phyloP scores from a whole-genome alignment of 2,797 vertebrate species.

The Gila robusta region DNA sequence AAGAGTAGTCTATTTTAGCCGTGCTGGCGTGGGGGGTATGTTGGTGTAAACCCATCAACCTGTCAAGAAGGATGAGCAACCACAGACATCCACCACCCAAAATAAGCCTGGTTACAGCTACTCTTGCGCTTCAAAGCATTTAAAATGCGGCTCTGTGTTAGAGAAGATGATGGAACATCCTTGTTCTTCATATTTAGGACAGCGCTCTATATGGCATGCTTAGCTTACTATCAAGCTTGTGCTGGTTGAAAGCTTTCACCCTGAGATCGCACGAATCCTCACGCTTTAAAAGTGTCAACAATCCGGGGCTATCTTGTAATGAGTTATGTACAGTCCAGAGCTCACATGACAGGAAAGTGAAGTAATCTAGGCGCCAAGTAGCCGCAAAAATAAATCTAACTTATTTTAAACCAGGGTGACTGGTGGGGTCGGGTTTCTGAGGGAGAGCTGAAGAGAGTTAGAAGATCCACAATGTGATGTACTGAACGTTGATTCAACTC shows the following conservation, averaged over 20 bases:
- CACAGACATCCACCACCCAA: slow-evolving; percentile 62
- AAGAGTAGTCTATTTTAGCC: slow-evolving; percentile 70
- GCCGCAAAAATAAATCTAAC: slow-evolving; percentile 79
- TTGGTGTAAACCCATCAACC: slow-evolving; percentile 68
- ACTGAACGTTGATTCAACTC: not conserved
- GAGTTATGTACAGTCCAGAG: slow-evolving; percentile 58
- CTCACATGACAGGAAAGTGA: slow-evolving; percentile 81
- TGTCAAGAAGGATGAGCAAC: slow-evolving; percentile 64
- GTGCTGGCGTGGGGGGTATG: slow-evolving; percentile 63
- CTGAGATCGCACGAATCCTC: slow-evolving; percentile 56
- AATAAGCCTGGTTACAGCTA: slow-evolving; percentile 65
- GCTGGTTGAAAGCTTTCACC: slow-evolving; percentile 9
- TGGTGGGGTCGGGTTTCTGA: slow-evolving; percentile 73
- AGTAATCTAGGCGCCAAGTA: slow-evolving; percentile 78
- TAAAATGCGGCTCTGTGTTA: slow-evolving; percentile 26
- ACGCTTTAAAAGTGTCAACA: slow-evolving; percentile 67
- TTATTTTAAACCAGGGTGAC: slow-evolving; percentile 80
- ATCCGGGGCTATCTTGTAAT: slow-evolving; percentile 70
- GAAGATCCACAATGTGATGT: slow-evolving; percentile 30
- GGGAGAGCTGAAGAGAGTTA: slow-evolving; percentile 64
- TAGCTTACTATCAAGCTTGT: slow-evolving; percentile 17
- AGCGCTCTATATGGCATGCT: slow-evolving; percentile 9
- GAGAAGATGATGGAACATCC: slow-evolving; percentile 37
- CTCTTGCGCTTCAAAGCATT: slow-evolving; percentile 49
- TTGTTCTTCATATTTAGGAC: slow-evolving; percentile 9